Base-by-base conservation (phyloP, 1,140 invertebrate genomes). In the Pseudomyrmex flavicornis region DNA sequence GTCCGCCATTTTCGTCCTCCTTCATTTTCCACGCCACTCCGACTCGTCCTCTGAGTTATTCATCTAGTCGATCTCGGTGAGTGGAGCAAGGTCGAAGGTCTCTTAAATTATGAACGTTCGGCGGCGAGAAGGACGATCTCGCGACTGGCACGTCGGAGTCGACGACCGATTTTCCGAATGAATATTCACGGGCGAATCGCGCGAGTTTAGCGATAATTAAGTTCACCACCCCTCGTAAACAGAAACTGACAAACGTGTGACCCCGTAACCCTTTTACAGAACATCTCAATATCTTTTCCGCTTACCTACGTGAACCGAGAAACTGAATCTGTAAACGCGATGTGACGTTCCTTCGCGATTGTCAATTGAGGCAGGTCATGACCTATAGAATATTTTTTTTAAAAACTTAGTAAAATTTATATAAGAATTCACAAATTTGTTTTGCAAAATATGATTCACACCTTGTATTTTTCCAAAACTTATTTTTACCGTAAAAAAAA, bases 51-150 rank as follows among this genome's bases (percentile, higher is more conserved):
- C 79, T 93, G 88, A 92, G 70, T 93, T 92, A 94, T 94, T 94
- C 90, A 93, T 92, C 86, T 79, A 80, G 88, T 91, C 91, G 93
- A 94, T 94, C 92, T 93, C 92, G 89, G 93, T 93, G 90, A 94
- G 92, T 91, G 88, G 92, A 93, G 91, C 92, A 93, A 93, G 93
- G 92, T 92, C 92, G 91, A 90, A 88, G 85, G 85, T 87, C 77
- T 59, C 88, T 54, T 94, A 89, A 93, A 94, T 93, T 93, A 93
- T 93, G 90, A 85, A 93, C 69, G 85, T 79, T 48, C 63, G 74
- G 35, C 20, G 75, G 77, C 10, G 35, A 20, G 35, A 56, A 84
- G 70, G 76, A 80, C 76, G 44, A 80, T 22, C 66, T 70, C 66
- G 54, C 56, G 54, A 66, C 22, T 50, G 44, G 44, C 20, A 66